Evolutionary conservation across 2,888 invertebrate genomes (phyloP).

Genomic region (Theretra japonica): DNA sequence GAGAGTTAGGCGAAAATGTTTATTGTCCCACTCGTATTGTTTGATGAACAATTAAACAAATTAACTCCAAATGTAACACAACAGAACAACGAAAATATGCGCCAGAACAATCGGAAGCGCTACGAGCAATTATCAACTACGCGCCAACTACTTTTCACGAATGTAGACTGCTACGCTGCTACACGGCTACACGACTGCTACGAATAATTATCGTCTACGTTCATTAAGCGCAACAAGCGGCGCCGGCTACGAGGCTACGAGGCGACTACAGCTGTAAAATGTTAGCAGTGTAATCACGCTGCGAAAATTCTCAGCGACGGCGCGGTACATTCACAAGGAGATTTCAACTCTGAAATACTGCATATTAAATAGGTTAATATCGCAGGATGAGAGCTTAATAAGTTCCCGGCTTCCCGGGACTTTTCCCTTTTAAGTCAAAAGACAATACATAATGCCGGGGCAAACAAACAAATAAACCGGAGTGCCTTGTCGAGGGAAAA

Average conservation of each 20-base stretch:
- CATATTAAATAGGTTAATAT: conserved; percentile 28
- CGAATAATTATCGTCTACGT: conserved; percentile 27
- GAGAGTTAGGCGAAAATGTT: too few species aligned
- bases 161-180: conserved; percentile 14
- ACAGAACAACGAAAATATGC: conserved; percentile 3
- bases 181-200: conserved; percentile 21
- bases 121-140: conserved; percentile 25
- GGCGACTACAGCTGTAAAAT: conserved; percentile 25
- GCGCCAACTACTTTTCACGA: conserved; percentile 21
- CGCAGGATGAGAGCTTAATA: conserved; percentile 27
- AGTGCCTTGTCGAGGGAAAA: conserved; percentile 33
- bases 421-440: conserved; percentile 30
- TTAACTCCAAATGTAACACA: conserved; percentile 17
- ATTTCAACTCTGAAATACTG: conserved; percentile 27
- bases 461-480: conserved; percentile 43
- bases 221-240: conserved; percentile 26
- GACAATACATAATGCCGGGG: conserved; percentile 31
- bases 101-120: conserved; percentile 22
- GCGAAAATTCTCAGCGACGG: conserved; percentile 21
- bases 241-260: conserved; percentile 26
- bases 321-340: conserved; percentile 15
- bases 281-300: conserved; percentile 24
- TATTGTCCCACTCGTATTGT: too few species aligned
- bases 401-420: conserved; percentile 20
- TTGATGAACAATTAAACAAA: conserved; percentile 4